phyloP scores from a whole-genome alignment of 1,140 invertebrate species.

The Saccostrea cuccullata region DNA sequence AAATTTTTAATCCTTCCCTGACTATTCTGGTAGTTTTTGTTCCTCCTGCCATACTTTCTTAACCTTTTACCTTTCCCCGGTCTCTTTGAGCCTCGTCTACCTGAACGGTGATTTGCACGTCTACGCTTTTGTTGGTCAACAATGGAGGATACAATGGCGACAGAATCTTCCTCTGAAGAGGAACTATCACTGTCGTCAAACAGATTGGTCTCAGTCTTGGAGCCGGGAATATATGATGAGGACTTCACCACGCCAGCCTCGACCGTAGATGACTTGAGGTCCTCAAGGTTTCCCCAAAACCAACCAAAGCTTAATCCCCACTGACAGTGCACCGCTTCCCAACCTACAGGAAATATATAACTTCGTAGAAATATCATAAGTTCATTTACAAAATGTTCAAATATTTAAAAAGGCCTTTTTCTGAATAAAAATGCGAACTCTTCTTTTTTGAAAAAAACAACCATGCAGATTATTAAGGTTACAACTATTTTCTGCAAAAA shows the following conservation, averaged over 20 bases:
- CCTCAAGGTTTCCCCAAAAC: constrained; percentile 7
- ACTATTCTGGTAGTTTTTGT: neutral
- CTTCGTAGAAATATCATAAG: too few relatives aligned
- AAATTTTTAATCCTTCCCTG: neutral
- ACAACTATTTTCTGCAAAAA: too few relatives aligned
- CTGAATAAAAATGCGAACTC: too few relatives aligned
- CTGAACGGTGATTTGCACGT: neutral
- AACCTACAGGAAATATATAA: neutral
- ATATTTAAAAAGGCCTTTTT: too few relatives aligned
- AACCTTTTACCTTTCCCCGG: neutral
- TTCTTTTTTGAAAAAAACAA: too few relatives aligned
- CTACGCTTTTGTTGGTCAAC: neutral
- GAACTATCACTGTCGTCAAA: constrained; percentile 8
- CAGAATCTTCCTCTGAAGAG: constrained; percentile 7
- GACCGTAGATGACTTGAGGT: neutral
- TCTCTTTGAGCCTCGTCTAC: neutral
- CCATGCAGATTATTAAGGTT: too few relatives aligned
- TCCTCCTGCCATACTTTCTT: neutral
- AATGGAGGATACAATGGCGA: neutral
- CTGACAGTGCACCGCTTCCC: neutral
- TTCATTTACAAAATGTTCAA: too few relatives aligned
- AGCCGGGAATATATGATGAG: neutral
- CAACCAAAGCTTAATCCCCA: constrained; percentile 28
- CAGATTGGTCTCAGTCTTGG: neutral
- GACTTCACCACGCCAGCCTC: neutral